Base-by-base conservation (phyloP, 37 sponge, comb jelly and placozoan genomes). In the Cladorhizidae sp. region DNA sequence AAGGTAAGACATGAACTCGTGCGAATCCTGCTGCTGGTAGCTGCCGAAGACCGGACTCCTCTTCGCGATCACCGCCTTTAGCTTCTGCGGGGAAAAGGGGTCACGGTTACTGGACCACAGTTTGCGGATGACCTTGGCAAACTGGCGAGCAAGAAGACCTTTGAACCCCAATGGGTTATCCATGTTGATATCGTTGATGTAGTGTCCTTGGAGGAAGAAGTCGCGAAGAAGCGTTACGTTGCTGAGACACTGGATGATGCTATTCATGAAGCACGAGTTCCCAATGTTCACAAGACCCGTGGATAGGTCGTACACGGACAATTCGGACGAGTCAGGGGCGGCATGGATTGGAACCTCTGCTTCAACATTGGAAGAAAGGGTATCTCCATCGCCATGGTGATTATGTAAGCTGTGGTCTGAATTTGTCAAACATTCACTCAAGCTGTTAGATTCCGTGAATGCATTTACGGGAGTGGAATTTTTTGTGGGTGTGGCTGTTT, bases 1-100 rank as follows among this genome's bases (percentile, higher is more conserved):
- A 77, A 97, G 75, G 78, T 83, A 91, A 21, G 88, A 80, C 77
- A 91, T 88, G 62, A 93, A 93, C 87, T 97, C 97, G 50, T 97
- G 97, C 0, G 92, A 70, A 58, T 97, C 97, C 23, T 97, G 94
- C 74, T 97, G 97, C 6, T 75, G 65, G 45, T 82, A 82, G 25
- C 71, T 84, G 23, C 74, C 57, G 67, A 97, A 97, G 69, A 80
- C 71, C 21, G 56, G 51, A 62, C 51, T 81, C 54, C 75, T 79
- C 3, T n/a, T 57, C 0, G 70, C 62, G 32, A 94, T 55, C 57
- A 94, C 40, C 0, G 31, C 31, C 40, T 71, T 72, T 1, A 86
- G 65, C 23, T 71, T 80, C 23, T 18, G 72, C 72, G 83, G 89
- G 2, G 79, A 65, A 32, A 88, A 31, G 67, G 62, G 78, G 31